phyloP scores from a whole-genome alignment of 2,113 vertebrate species.

The Fulmarus glacialis region DNA sequence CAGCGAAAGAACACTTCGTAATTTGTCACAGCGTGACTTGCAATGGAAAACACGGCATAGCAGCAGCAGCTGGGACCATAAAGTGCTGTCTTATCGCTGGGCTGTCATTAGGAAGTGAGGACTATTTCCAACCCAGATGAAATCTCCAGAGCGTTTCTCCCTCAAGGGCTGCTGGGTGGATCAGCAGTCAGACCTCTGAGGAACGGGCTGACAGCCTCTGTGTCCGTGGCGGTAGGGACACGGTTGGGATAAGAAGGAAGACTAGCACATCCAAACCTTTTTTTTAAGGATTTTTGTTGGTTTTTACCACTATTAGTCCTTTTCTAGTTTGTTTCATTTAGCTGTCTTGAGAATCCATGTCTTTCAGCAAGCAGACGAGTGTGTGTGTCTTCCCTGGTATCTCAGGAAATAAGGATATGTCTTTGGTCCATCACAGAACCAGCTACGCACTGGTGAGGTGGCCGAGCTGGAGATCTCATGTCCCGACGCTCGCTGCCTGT shows the following conservation, averaged over 20 bases:
- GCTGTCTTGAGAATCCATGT: fast-evolving
- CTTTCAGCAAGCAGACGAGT: neutral
- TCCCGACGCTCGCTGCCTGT: fast-evolving
- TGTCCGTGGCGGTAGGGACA: neutral
- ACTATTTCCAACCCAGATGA: neutral
- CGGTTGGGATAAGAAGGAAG: neutral
- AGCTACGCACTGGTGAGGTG: neutral
- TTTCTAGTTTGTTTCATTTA: neutral
- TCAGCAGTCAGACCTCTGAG: neutral
- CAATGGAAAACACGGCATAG: neutral
- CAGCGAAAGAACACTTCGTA: neutral
- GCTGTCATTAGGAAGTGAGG: neutral
- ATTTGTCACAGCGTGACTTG: neutral
- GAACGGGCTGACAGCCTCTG: neutral
- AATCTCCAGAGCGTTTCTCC: neutral
- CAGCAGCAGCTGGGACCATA: neutral
- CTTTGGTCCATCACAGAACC: neutral
- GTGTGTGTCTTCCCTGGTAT: neutral
- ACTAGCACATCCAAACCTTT: neutral
- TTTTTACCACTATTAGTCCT: neutral
- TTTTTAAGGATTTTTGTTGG: neutral
- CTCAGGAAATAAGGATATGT: neutral
- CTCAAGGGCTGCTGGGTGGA: neutral
- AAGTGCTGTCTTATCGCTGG: neutral
- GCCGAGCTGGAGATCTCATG: neutral